Evolutionary conservation across 2,888 invertebrate genomes (phyloP), one percentile per base, ranked within the genome.

Genomic region (Rhyacophila evoluta): DNA sequence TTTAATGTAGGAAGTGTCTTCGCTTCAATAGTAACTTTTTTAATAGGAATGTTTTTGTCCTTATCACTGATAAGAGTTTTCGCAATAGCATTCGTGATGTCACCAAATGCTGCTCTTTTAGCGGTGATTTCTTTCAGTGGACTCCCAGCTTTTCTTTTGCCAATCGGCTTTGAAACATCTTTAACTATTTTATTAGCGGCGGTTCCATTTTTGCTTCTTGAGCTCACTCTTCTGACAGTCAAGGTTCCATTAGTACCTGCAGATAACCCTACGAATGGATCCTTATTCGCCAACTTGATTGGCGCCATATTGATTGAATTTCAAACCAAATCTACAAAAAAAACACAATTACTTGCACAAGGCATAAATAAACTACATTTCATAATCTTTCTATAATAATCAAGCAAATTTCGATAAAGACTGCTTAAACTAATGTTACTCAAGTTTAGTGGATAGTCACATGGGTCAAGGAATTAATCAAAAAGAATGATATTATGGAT

Each of bases 21-120:
- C 81, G 86, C 87, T 84, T 88, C 89, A 82, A 89, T 88, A 41
- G 88, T 89, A 81, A 90, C 91, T 86, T 89, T 91, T 84, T 89
- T 91, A 68, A 88, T 84, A 74, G 85, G 85, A 84, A 86, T 85
- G 81, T 84, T 84, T 73, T 79, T 79, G 75, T 77, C 75, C 29
- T 78, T 77, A 33, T 75, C 81, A n/a, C 72, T 78, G 8, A 39
- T 12, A 12, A 38, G 28, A 74, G 79, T 79, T 83, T 90, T 89
- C 84, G 88, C 87, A 83, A 88, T 87, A 82, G 93, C 94, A 87
- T 96, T 96, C 73, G 96, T 95, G 83, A 97, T 92, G 86, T 97
- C 97, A 81, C 95, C 95, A 85, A 97, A 92, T 1, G 96, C 97
- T 55, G 95, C 94, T 84, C 97, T 90, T 86, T 96, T 97, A 3